Evolutionary conservation across 2,888 invertebrate species (phyloP).

Genomic region (Euplagia quadripunctaria): DNA sequence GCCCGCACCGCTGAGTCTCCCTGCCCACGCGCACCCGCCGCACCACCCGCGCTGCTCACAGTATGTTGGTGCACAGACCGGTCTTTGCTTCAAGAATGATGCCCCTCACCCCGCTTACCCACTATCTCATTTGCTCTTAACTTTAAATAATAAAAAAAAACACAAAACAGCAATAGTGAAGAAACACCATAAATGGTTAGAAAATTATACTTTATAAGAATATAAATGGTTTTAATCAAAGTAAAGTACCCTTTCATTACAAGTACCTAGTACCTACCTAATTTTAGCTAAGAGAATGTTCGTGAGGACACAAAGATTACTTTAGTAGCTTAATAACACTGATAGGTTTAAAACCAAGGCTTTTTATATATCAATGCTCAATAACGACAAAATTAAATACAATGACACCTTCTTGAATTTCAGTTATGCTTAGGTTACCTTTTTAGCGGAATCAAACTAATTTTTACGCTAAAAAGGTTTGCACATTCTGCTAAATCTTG

Average conservation of each 20-base stretch:
- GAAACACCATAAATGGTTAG: background rate
- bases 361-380: no score
- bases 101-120: constrained; percentile 79
- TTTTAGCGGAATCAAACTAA: no score
- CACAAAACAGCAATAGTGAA: constrained; percentile 19
- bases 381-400: no score
- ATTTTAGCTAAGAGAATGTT: background rate
- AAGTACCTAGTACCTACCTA: background rate
- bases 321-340: background rate
- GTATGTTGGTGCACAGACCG: constrained; percentile 68
- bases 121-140: constrained; percentile 67
- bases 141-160: constrained; percentile 35
- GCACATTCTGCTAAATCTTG: no score
- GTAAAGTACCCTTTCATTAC: no score
- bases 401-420: no score
- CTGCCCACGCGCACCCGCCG: constrained; percentile 71
- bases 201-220: background rate
- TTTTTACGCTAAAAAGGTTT: no score
- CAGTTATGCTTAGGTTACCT: no score
- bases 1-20: constrained; percentile 69
- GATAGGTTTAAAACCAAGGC: no score
- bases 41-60: constrained; percentile 64
- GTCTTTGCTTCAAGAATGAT: constrained; percentile 79
- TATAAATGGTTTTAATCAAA: background rate
- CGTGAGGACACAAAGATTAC: background rate